A percentile compares a stretch with the other conserved stretches of the same genome.
phyloP scores from a whole-genome alignment of 1,140 invertebrate genomes.

The Cydia splendana region DNA sequence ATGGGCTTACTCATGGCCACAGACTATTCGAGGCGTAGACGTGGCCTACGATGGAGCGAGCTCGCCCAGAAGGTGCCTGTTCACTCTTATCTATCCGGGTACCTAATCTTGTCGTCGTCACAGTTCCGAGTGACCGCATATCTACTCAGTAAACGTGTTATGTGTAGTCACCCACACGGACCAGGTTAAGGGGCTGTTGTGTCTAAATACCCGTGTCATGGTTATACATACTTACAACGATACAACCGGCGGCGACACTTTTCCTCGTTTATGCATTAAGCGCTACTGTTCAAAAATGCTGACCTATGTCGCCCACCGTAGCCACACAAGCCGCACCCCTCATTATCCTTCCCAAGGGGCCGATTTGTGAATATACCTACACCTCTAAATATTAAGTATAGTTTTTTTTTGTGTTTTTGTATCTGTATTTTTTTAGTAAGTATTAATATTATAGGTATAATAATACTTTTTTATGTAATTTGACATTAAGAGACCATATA shows the following conservation, averaged over 20 bases:
- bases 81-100: background rate
- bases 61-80: too few relatives aligned
- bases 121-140: conserved; percentile 20
- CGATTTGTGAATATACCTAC: conserved; percentile 29
- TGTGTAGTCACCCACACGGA: conserved; percentile 26
- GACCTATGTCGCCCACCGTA: conserved; percentile 10
- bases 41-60: too few relatives aligned
- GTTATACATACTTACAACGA: background rate
- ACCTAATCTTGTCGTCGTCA: conserved; percentile 15
- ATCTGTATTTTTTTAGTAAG: too few relatives aligned
- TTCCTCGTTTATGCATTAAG: background rate
- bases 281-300: background rate
- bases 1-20: too few relatives aligned
- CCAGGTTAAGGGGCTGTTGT: conserved; percentile 28
- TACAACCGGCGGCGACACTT: conserved; percentile 16
- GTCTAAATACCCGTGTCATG: conserved; percentile 15
- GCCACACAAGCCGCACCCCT: conserved; percentile 17
- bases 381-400: too few relatives aligned
- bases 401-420: too few relatives aligned
- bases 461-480: too few relatives aligned
- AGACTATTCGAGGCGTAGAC: too few relatives aligned
- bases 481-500: too few relatives aligned
- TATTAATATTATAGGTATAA: too few relatives aligned
- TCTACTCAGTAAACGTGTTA: conserved; percentile 20
- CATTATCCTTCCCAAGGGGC: conserved; percentile 19